A percentile compares a stretch with the other conserved stretches of the same genome.
phyloP scores from a whole-genome alignment of 2,797 vertebrate genomes.

The Spatula versicolor region DNA sequence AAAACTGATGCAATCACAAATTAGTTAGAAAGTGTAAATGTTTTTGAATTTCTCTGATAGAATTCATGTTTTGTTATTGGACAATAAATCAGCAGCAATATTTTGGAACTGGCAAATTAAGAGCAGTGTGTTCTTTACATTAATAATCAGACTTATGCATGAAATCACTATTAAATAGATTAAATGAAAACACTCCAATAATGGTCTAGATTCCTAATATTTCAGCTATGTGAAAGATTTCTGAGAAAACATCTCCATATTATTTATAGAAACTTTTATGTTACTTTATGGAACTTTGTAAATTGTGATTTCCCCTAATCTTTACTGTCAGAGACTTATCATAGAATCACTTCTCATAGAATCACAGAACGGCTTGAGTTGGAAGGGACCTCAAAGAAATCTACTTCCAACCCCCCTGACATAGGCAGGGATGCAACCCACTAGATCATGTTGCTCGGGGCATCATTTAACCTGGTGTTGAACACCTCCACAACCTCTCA shows the following conservation, averaged over 20 bases:
- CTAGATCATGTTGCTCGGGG: too few relatives aligned
- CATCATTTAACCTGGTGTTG: too few relatives aligned
- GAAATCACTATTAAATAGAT: neutral
- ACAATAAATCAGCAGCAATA: neutral
- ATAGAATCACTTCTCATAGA: neutral
- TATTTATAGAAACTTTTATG: neutral
- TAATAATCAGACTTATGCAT: neutral
- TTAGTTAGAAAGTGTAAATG: neutral
- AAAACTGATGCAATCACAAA: neutral
- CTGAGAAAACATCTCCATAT: neutral
- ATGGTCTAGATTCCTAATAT: neutral
- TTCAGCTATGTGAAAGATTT: neutral
- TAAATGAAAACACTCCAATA: neutral
- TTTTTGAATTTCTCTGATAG: neutral
- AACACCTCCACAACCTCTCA: too few relatives aligned
- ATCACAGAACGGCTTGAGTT: too few relatives aligned
- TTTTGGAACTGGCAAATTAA: neutral
- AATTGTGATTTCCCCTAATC: neutral
- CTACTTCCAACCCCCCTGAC: too few relatives aligned
- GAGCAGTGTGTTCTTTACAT: neutral
- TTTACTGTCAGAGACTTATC: neutral
- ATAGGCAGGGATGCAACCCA: too few relatives aligned
- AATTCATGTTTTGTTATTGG: neutral
- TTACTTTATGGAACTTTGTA: neutral
- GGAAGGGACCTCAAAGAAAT: too few relatives aligned